Evolutionary conservation across 1,140 invertebrate genomes (phyloP).

Genomic region (Mamestra configurata): DNA sequence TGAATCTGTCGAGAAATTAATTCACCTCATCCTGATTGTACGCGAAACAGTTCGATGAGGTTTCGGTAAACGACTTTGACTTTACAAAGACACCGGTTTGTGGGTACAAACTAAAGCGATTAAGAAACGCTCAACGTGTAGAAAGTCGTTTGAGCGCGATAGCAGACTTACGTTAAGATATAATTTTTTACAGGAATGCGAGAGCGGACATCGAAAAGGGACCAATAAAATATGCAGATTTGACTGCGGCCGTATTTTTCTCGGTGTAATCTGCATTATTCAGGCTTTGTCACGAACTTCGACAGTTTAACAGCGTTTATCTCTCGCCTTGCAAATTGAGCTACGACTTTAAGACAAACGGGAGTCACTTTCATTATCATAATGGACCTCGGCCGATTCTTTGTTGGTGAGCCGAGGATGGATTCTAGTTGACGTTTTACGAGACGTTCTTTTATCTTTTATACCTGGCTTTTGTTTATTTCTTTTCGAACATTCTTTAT

Average conservation of each 20-base stretch:
- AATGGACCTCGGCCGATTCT: constrained; percentile 86
- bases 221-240: constrained; percentile 88
- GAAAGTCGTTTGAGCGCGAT: constrained; percentile 53
- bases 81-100: constrained; percentile 31
- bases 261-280: constrained; percentile 88
- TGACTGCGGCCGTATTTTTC: constrained; percentile 87
- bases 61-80: constrained; percentile 43
- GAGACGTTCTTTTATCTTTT: constrained; percentile 53
- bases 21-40: constrained; percentile 57
- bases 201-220: constrained; percentile 79
- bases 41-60: constrained; percentile 45
- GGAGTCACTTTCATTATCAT: constrained; percentile 87
- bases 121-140: constrained; percentile 39
- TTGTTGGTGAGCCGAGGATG: constrained; percentile 80
- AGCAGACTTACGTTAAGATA: constrained; percentile 56
- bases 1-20: constrained; percentile 61
- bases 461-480: constrained; percentile 36
- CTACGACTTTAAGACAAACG: constrained; percentile 88
- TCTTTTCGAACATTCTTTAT: constrained; percentile 33
- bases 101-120: constrained; percentile 47
- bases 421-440: constrained; percentile 75
- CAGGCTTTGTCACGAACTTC: constrained; percentile 87
- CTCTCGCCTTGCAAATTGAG: constrained; percentile 88
- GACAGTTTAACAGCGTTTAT: constrained; percentile 88
- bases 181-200: constrained; percentile 66